Percentiles rank a stretch among this genome's conserved stretches.
These are phyloP conservation scores for Emys orbicularis DNA, from an alignment of 2,797 vertebrate genomes.

Conservation along the genomic window DNA sequence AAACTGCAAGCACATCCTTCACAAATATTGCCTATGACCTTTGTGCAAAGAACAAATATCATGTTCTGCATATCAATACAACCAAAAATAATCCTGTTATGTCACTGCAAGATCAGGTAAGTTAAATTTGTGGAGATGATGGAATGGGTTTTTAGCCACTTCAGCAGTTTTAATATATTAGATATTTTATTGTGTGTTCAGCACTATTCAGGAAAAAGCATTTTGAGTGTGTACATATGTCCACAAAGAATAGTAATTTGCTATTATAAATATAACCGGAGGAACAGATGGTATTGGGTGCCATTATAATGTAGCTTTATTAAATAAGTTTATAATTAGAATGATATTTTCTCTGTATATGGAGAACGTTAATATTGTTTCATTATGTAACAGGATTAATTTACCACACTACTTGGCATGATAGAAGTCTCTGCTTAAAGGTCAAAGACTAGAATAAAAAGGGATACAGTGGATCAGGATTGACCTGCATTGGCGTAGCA, in stretches of 20 bases:
- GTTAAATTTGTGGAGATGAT: neutral
- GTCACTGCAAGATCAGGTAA: constrained; percentile 98
- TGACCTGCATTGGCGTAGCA: neutral
- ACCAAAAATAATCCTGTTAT: constrained; percentile 99
- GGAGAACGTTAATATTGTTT: constrained; percentile 11
- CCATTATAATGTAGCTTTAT: neutral
- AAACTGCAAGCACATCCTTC: constrained; percentile 99
- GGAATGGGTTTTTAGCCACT: neutral
- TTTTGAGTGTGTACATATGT: neutral
- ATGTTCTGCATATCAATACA: constrained; percentile 99
- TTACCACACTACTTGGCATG: neutral
- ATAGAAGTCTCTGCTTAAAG: neutral
- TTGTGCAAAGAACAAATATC: constrained; percentile 95
- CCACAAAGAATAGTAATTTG: neutral
- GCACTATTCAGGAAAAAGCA: neutral
- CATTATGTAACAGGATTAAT: constrained; percentile 15
- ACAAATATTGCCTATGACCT: constrained; percentile 99
- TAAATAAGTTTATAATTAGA: neutral
- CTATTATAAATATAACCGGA: fast-evolving
- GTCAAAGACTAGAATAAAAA: constrained; percentile 24
- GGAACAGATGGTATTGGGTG: neutral
- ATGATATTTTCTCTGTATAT: neutral
- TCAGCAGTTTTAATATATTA: neutral
- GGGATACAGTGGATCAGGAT: neutral
- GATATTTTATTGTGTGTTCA: neutral